Evolutionary conservation across 2,113 vertebrate species (phyloP), one percentile per base, ranked within the genome.

Genomic region (Symphodus melops): DNA sequence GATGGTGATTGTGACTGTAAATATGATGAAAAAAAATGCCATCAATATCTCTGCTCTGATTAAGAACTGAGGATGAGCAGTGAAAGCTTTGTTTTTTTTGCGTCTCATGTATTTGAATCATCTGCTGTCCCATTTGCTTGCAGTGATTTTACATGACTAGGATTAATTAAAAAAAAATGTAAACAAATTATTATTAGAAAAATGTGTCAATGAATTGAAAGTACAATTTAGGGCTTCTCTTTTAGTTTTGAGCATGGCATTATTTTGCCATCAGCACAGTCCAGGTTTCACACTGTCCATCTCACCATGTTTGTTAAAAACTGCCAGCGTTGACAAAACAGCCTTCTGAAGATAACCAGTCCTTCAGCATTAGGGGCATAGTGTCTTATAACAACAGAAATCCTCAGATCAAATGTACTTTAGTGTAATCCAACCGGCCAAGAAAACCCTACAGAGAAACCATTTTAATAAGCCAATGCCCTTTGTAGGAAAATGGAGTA

Each of bases 361-460:
- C 77, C 75, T 86, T 85, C 60, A 70, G 58, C 59, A 73, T 61
- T 71, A 25, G 74, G 90, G 83, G 64, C 83, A 68, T 55, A 85
- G 91, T 92, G 89, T 91, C 91, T 91, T 91, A 84, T 51, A 84
- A 75, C 74, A 74, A 70, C 39, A 48, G 62, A 72, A 75, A 77
- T 81, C 88, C 81, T 92, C 88, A 69, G 39, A 65, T 62, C 76
- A 74, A 39, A 75, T 55, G 56, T 17, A 14, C 51, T 68, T 81
- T 16, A 12, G 42, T 23, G 19, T 20, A 46, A 49, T 14, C 55
- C 1, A 5, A 8, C 28, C 6, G 28, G 28, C 28, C 28, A 33
- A 33, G 28, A 33, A 33, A 33, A 33, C 28, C 33, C 37, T 55
- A 62, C 42, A 5, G 39, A 55, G 25, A 53, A 8, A 54, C 54